Percentiles rank a stretch among this genome's conserved stretches.
Conservation (phyloP, 1,140 invertebrate species). For the Bicyclus anynana region DNA sequence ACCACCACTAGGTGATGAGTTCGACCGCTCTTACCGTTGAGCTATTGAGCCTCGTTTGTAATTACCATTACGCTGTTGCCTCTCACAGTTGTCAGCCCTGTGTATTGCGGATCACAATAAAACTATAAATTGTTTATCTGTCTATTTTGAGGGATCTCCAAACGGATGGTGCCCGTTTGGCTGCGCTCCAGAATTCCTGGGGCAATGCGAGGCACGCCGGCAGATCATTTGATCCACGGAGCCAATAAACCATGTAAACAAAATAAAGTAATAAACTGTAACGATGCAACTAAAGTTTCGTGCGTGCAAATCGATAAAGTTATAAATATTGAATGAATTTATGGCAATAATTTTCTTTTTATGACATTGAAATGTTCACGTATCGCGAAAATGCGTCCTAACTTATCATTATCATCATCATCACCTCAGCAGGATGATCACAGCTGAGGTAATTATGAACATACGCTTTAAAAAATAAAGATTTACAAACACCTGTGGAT, state of each 20-base stretch:
- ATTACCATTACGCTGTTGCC: neutral
- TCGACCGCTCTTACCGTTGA: no score
- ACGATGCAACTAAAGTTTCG: constrained; percentile 4
- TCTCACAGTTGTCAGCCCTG: constrained; percentile 6
- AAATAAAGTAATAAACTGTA: constrained; percentile 16
- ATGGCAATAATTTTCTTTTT: no score
- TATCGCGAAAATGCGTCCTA: no score
- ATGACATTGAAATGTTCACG: no score
- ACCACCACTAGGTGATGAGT: no score
- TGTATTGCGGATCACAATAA: constrained; percentile 20
- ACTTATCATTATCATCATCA: no score
- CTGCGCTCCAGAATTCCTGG: constrained; percentile 14
- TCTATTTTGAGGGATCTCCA: constrained; percentile 26
- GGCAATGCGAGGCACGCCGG: neutral
- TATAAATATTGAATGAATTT: no score
- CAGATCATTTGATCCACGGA: constrained; percentile 19
- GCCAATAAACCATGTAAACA: constrained; percentile 20
- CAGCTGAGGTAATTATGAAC: no score
- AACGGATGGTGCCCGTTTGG: constrained; percentile 16
- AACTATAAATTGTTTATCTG: constrained; percentile 25
- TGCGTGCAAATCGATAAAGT: constrained; percentile 1
- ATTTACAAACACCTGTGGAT: no score
- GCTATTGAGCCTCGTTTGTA: no score
- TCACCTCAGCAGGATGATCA: no score
- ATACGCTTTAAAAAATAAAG: no score